Evolutionary conservation across 2,113 vertebrate species (phyloP), one percentile per base, ranked within the genome.

Genomic region (Hydrolagus affinis): DNA sequence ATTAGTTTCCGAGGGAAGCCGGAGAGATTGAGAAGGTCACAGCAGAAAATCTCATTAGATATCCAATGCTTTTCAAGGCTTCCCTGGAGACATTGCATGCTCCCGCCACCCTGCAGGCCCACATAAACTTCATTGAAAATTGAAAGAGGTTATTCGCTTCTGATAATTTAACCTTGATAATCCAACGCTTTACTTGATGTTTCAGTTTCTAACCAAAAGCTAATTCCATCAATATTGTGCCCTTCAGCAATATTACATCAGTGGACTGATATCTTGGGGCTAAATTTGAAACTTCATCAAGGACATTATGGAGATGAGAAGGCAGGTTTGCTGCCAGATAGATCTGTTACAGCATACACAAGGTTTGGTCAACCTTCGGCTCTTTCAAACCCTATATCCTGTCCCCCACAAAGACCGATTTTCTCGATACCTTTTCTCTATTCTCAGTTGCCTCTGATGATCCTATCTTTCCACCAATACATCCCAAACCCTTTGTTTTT

Each of bases 1-100:
- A 68, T 86, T 86, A 88, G 87, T 86, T 89, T 88, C 88, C 74
- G 8, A 19, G 86, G 75, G 44, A 44, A 6, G 44, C 44, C 6
- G 44, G 44, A 44, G 44, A 3, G 44, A 44, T 44, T 44, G 44
- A 44, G 44, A 44, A 44, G 44, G 44, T 44, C 44, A 44, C 2
- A 44, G 44, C 44, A 3, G 44, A 44, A 44, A 44, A 3, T 44
- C 44, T 44, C 44, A 6, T 44, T 44, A 3, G 44, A 44, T 44
- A 44, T 6, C 44, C 1, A 44, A 44, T 44, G 44, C 14, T 78
- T 60, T 59, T 12, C 21, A 59, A 14, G 12, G 10, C n/a, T 23
- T 80, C 6, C 8, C 14, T 30, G 12, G 23, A 80, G 64, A 15
- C 30, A 66, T 30, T 80, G 23, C 62, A 12, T 3, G 23, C 77